These are phyloP conservation scores for Clinocottus analis DNA, from an alignment of 2,113 vertebrate genomes.

Conservation along the genomic window DNA sequence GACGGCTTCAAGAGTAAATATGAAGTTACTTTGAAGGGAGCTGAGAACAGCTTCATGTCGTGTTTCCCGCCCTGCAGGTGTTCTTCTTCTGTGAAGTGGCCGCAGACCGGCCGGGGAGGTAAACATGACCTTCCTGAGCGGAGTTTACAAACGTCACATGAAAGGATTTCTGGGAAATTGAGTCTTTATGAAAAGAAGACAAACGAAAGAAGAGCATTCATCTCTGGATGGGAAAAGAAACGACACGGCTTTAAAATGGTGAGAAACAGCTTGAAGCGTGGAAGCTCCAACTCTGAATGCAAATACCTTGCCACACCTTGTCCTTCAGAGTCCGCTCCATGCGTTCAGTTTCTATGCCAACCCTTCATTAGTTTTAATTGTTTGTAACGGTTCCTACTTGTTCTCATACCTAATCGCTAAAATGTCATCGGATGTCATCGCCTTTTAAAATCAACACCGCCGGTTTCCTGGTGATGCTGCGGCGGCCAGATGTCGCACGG, in stretches of 20 bases:
- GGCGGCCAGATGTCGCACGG: background rate
- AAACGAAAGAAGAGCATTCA: background rate
- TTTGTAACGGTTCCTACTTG: background rate
- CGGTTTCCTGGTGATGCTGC: background rate
- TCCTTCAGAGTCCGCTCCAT: background rate
- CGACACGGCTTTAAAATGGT: conserved; percentile 7
- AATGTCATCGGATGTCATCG: background rate
- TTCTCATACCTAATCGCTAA: background rate
- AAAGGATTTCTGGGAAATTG: conserved; percentile 34
- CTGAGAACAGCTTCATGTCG: background rate
- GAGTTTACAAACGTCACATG: conserved; percentile 28
- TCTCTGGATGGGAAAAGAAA: conserved; percentile 5
- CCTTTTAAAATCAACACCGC: background rate
- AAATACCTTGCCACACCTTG: background rate
- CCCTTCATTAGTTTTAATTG: background rate
- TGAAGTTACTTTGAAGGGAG: background rate
- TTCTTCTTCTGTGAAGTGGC: conserved; percentile 18
- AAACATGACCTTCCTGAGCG: conserved; percentile 18
- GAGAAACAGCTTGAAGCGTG: background rate
- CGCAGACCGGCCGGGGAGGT: background rate
- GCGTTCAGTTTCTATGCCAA: background rate
- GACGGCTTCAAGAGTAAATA: conserved; percentile 19
- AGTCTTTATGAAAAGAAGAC: background rate
- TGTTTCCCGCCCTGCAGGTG: background rate
- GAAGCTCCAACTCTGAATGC: background rate